Base-by-base conservation (phyloP, 2,797 vertebrate genomes). In the Mionectes olivaceus region DNA sequence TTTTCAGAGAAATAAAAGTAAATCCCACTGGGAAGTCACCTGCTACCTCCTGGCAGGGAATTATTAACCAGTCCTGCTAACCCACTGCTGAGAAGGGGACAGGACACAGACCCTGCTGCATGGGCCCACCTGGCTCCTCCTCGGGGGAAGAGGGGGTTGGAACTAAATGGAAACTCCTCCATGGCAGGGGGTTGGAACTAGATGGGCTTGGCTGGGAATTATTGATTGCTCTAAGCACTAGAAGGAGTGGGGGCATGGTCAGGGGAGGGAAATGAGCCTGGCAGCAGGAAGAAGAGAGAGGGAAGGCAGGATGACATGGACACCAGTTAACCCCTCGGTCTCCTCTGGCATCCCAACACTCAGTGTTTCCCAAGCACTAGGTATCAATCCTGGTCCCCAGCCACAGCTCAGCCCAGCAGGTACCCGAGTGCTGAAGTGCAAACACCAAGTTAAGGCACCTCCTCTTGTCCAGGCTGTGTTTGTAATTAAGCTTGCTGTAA, bases 351-450 rank as follows among this genome's bases (percentile, higher is more conserved):
- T 49, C 13, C 4, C 35, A 35, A 46, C 28, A 33, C 10, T 7
- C 5, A 13, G 10, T 44, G 39, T n/a, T 50, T 39, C 52, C 60
- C 76, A 55, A 64, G 46, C 67, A 63, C 11, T 44, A 18, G 21
- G 3, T 13, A 28, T 23, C 24, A n/a, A 46, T 11, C 13, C 7
- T 0, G 0, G 37, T 17, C 25, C 32, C 24, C 32, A 19, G 44
- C 43, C 41, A 32, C 41, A 59, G 67, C 46, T 39, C 15, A 85
- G 41, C 35, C 56, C 57, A 25, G 37, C 39, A n/a, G 55, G 15
- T 19, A 24, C 2, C 11, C 0, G 10, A 61, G n/a, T 13, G n/a
- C 32, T 30, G 8, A 50, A 73, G 33, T 24, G 32, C 52, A 53
- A 57, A 47, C 24, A 43, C 12, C 52, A 60, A 18, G 21, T 43